Evolutionary conservation across 2,888 invertebrate species (phyloP).

Genomic region (Epsilonema sp.): DNA sequence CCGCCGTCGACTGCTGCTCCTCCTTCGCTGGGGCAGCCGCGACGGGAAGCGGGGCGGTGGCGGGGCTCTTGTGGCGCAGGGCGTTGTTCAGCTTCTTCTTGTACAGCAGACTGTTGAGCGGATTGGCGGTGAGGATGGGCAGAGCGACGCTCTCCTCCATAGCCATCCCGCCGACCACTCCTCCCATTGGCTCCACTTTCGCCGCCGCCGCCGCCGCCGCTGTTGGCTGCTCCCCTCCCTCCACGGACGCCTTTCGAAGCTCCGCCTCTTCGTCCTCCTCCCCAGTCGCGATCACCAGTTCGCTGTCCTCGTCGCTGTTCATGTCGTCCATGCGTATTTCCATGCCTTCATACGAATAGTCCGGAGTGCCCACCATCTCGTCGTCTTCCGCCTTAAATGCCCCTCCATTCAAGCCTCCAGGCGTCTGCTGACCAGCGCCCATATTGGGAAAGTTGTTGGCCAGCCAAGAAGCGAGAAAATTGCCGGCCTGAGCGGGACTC

Average conservation of each 20-base stretch:
- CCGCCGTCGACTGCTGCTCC: too few relatives aligned
- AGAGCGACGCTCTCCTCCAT: not conserved
- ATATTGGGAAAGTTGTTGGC: constrained; percentile 13
- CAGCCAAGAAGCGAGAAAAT: constrained; percentile 15
- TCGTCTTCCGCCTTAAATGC: too few relatives aligned
- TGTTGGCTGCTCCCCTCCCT: too few relatives aligned
- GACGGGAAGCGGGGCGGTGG: too few relatives aligned
- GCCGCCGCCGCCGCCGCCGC: not conserved
- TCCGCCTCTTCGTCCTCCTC: not conserved
- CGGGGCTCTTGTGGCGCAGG: not conserved
- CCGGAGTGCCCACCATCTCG: not conserved
- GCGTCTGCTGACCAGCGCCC: not conserved
- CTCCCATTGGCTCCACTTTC: not conserved
- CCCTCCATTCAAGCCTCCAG: not conserved
- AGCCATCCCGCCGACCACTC: too few relatives aligned
- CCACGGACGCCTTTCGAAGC: not conserved
- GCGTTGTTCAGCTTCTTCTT: constrained; percentile 10
- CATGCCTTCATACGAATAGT: not conserved
- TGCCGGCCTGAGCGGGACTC: too few relatives aligned
- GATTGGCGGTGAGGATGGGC: constrained; percentile 3
- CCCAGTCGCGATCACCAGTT: not conserved
- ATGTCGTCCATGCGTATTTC: not conserved
- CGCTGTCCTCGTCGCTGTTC: not conserved
- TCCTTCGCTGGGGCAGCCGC: too few relatives aligned
- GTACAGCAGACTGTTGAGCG: constrained; percentile 10